Percentiles rank a stretch among this genome's conserved stretches.
phyloP scores from a whole-genome alignment of 2,888 invertebrate species.

The Cepaea hortensis region DNA sequence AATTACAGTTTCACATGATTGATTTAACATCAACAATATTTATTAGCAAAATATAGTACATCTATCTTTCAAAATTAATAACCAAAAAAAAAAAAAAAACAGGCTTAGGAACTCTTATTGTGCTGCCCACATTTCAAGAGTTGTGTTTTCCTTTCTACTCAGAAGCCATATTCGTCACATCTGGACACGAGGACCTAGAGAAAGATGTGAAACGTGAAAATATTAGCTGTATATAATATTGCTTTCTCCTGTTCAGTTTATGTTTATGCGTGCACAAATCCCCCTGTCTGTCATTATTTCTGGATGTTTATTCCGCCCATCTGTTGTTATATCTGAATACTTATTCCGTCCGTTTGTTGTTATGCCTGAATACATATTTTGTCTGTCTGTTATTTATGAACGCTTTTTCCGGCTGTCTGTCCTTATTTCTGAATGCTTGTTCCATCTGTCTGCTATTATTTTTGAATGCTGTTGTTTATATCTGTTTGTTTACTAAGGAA shows the following conservation, averaged over 20 bases:
- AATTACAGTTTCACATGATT: too few species aligned
- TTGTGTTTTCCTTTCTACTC: not conserved
- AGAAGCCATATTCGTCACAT: not conserved
- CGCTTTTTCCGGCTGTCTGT: not conserved
- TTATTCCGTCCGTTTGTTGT: not conserved
- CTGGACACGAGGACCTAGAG: slow-evolving; percentile 3
- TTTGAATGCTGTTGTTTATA: too few species aligned
- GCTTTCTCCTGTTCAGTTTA: not conserved
- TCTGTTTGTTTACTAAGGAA: too few species aligned
- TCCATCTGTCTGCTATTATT: too few species aligned
- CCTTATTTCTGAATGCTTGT: not conserved
- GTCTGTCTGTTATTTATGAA: not conserved
- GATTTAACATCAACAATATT: too few species aligned
- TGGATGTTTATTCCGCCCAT: not conserved
- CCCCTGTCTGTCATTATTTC: not conserved
- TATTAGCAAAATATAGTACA: too few species aligned
- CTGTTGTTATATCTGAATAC: not conserved
- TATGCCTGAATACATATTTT: not conserved
- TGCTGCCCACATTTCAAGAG: too few species aligned
- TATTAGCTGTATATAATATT: not conserved
- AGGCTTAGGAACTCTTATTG: too few species aligned
- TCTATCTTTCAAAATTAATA: too few species aligned
- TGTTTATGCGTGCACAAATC: not conserved
- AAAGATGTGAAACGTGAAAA: not conserved
- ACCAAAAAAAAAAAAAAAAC: too few species aligned